Evolutionary conservation across 2,888 invertebrate genomes (phyloP).

Genomic region (Napeogenes inachia): DNA sequence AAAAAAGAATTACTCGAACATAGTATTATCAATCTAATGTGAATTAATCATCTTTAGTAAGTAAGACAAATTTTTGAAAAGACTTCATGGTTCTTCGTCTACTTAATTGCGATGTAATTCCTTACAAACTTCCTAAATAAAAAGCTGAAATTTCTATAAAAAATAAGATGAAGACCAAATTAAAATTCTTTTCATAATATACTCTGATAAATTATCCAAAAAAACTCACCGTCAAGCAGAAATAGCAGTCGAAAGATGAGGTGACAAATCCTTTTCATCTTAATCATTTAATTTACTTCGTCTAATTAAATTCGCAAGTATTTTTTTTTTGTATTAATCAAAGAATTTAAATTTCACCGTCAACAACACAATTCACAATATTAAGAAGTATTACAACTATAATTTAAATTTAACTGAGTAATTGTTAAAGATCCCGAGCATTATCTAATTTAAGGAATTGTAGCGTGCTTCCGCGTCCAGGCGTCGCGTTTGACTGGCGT

Average conservation of each 20-base stretch:
- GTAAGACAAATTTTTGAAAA: slow-evolving; percentile 1
- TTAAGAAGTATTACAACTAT: slow-evolving; percentile 15
- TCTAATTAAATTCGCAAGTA: slow-evolving; percentile 31
- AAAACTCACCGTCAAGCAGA: slow-evolving; percentile 59
- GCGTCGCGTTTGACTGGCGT: slow-evolving; percentile 19
- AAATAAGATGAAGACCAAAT: slow-evolving; percentile 22
- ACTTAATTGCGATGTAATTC: slow-evolving; percentile 31
- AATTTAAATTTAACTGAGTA: too few species aligned
- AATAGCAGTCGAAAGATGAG: slow-evolving; percentile 65
- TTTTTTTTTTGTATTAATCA: slow-evolving; percentile 12
- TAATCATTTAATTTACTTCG: slow-evolving; percentile 48
- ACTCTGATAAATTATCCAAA: slow-evolving; percentile 16
- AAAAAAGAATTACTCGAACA: background rate
- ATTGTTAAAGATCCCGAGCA: too few species aligned
- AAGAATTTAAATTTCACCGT: slow-evolving; percentile 14
- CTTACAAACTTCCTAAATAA: slow-evolving; percentile 27
- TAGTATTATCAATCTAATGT: background rate
- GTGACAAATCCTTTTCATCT: slow-evolving; percentile 70
- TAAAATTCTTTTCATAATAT: slow-evolving; percentile 18
- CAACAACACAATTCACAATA: slow-evolving; percentile 21
- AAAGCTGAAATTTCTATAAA: slow-evolving; percentile 23
- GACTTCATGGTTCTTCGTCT: slow-evolving; percentile 16
- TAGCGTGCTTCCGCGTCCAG: background rate
- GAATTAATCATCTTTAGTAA: background rate
- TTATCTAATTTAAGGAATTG: too few species aligned